Evolutionary conservation across 2,797 vertebrate genomes (phyloP).

Genomic region (Strix occidentalis): DNA sequence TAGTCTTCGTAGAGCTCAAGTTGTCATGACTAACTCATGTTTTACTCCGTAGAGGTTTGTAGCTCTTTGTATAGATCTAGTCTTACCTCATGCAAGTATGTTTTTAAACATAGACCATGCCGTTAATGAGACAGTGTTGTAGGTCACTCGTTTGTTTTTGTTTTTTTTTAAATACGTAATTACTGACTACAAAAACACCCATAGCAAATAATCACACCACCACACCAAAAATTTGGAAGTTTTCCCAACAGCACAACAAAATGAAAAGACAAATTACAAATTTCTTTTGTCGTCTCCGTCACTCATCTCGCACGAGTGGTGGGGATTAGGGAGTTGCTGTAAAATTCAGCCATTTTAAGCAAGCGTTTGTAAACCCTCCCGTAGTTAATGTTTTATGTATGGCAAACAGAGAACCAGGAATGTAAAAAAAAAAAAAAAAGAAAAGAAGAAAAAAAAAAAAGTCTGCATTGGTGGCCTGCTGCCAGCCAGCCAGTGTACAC

Average conservation of each 20-base stretch:
- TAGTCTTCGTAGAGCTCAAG: neutral
- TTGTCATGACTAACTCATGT: neutral
- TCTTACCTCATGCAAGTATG: slow-evolving; percentile 44
- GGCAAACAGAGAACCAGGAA: neutral
- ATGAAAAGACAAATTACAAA: neutral
- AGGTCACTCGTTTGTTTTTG: neutral
- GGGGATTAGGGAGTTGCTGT: neutral
- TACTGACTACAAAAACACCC: neutral
- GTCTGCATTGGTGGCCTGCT: neutral
- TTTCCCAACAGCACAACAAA: slow-evolving; percentile 64
- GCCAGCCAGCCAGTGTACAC: neutral
- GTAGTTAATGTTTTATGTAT: slow-evolving; percentile 17
- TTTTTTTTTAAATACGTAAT: neutral
- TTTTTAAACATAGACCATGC: slow-evolving; percentile 15
- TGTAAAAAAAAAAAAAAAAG: neutral
- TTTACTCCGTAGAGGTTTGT: slow-evolving; percentile 22
- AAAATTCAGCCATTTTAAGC: neutral
- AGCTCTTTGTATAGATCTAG: slow-evolving; percentile 35
- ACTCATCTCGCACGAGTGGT: neutral
- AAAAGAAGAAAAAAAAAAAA: neutral
- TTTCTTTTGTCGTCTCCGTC: neutral
- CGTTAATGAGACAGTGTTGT: neutral
- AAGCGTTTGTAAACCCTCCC: slow-evolving; percentile 6
- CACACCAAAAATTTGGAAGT: slow-evolving; percentile 46
- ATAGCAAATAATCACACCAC: neutral